Percentiles rank a stretch among this genome's conserved stretches.
phyloP scores from a whole-genome alignment of 2,888 invertebrate genomes.

The Eulithis prunata region DNA sequence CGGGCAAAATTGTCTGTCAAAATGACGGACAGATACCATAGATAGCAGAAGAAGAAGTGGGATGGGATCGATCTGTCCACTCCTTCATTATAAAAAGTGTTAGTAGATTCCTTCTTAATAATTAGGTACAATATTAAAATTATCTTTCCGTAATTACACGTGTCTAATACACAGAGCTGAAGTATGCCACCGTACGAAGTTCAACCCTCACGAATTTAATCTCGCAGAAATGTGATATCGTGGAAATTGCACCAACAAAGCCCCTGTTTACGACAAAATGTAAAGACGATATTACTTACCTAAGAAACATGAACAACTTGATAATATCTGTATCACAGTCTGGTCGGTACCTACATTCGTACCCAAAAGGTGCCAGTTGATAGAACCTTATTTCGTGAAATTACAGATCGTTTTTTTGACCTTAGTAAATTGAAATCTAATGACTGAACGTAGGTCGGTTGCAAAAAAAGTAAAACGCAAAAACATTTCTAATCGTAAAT shows the following conservation, averaged over 20 bases:
- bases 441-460: slow-evolving; percentile 3
- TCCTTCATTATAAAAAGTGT: too few species aligned
- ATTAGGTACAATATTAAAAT: not conserved
- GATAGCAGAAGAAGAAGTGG: too few species aligned
- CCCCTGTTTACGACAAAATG: slow-evolving; percentile 73
- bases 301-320: slow-evolving; percentile 57
- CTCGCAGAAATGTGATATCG: slow-evolving; percentile 80
- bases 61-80: too few species aligned
- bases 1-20: too few species aligned
- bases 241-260: slow-evolving; percentile 75
- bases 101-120: too few species aligned
- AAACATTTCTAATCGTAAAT: slow-evolving; percentile 36
- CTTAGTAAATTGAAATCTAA: slow-evolving; percentile 1
- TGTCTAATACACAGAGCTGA: slow-evolving; percentile 6
- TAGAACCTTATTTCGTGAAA: not conserved
- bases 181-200: slow-evolving; percentile 1
- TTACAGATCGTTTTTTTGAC: not conserved
- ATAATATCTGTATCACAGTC: slow-evolving; percentile 46
- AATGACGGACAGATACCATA: too few species aligned
- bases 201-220: slow-evolving; percentile 72
- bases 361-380: too few species aligned
- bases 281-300: slow-evolving; percentile 56
- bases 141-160: not conserved
- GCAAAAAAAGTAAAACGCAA: slow-evolving; percentile 25
- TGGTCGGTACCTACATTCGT: not conserved